Evolutionary conservation across 2,888 invertebrate genomes (phyloP).

Genomic region (Griposia aprilina): DNA sequence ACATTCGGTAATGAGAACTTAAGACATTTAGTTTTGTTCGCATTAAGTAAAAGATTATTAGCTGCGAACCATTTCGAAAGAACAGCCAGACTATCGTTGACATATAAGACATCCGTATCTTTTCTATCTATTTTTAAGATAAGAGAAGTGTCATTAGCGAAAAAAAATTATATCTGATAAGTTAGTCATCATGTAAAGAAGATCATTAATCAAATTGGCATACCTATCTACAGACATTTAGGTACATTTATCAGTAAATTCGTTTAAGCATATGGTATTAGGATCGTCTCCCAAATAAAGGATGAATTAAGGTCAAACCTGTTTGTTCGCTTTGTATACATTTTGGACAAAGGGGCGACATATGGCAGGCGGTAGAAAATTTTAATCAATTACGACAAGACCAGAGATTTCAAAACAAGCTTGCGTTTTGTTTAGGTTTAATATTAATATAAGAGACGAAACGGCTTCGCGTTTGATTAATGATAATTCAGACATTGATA

Average conservation of each 20-base stretch:
- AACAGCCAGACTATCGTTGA: too few relatives aligned
- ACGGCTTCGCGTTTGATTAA: neutral
- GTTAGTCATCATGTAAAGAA: too few relatives aligned
- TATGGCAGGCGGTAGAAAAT: slow-evolving; percentile 75
- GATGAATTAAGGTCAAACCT: slow-evolving; percentile 44
- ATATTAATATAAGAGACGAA: slow-evolving; percentile 11
- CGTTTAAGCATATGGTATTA: neutral
- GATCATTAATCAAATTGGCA: neutral
- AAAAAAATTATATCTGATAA: too few relatives aligned
- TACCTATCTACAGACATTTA: neutral
- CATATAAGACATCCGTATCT: too few relatives aligned
- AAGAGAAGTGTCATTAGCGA: too few relatives aligned
- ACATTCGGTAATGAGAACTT: too few relatives aligned
- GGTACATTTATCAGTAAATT: slow-evolving; percentile 6
- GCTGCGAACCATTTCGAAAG: too few relatives aligned
- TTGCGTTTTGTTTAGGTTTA: slow-evolving; percentile 19
- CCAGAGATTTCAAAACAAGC: slow-evolving; percentile 21
- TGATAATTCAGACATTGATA: neutral
- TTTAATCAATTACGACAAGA: slow-evolving; percentile 75
- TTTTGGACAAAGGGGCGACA: slow-evolving; percentile 71
- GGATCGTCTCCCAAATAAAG: slow-evolving; percentile 34
- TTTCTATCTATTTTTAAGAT: too few relatives aligned
- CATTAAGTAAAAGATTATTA: too few relatives aligned
- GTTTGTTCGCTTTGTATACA: slow-evolving; percentile 70
- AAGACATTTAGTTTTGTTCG: too few relatives aligned